Base-by-base conservation (phyloP, 1,140 invertebrate species). In the Leptonema lineaticorne region DNA sequence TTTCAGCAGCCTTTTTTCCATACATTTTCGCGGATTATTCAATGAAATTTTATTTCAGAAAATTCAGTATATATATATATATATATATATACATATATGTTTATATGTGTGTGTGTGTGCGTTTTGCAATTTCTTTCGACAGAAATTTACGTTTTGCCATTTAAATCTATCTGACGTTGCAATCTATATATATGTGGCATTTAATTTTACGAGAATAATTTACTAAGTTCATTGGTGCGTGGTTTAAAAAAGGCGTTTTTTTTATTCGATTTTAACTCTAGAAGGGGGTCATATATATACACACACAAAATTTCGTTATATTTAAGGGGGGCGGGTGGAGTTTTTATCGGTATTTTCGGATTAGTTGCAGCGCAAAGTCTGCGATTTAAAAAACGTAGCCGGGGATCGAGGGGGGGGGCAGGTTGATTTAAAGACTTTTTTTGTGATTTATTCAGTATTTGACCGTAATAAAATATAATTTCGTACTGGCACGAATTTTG, bases 81-180 rank as follows among this genome's bases (percentile, higher is more conserved):
- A 45, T 16, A 45, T 16, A 45, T 14, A 45, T 16, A 45, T 6
- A 45, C 37, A 16, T 45, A 45, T 16, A 14, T 6, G 3, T n/a
- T 16, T 16, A n/a, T n/a, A n/a, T n/a, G n/a, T n/a, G n/a, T n/a
- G n/a, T n/a, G n/a, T 53, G 22, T 53, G 24, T 24, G 50, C 8
- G 22, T 53, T 53, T 53, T 24, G 50, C 50, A 26, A 53, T 26
- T 53, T 53, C 46, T 48, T 48, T 48, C 9, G 20, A 20, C 50
- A 3, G 27, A 53, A 53, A 53, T 53, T 53, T 53, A 53, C 50
- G 50, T 53, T 53, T 53, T 22, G 50, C 50, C 50, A 53, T 53
- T 53, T 53, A 53, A 53, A 53, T 53, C 50, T 53, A 53, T 53
- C 50, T 53, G 50, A 53, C 50, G 22, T 53, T 53, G 50, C 50